Evolutionary conservation across 2,888 invertebrate genomes (phyloP).

Genomic region (Tenthredo livida): DNA sequence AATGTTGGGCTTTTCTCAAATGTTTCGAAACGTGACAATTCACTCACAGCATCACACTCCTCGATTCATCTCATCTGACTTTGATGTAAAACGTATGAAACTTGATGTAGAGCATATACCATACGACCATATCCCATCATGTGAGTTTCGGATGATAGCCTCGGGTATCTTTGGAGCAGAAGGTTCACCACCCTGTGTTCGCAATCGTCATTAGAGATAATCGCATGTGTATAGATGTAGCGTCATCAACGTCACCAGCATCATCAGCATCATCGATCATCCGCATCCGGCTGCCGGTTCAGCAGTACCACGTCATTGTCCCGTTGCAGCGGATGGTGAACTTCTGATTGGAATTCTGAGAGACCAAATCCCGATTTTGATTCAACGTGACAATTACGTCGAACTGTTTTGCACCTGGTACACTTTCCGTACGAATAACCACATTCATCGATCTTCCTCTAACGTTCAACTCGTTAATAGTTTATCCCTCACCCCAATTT

Average conservation of each 20-base stretch:
- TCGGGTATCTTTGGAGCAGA: neutral
- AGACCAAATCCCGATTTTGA: conserved; percentile 26
- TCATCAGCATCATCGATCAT: conserved; percentile 45
- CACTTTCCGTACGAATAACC: neutral
- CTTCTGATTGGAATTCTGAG: conserved; percentile 47
- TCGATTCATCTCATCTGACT: too few relatives aligned
- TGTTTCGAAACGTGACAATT: too few relatives aligned
- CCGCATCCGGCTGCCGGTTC: neutral
- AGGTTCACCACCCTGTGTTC: neutral
- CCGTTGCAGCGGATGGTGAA: conserved; percentile 31
- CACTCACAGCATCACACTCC: too few relatives aligned
- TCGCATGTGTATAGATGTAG: neutral
- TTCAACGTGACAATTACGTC: conserved; percentile 46
- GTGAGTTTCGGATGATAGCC: neutral
- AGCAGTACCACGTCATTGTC: neutral
- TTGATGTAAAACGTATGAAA: neutral
- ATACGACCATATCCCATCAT: neutral
- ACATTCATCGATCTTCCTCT: conserved; percentile 20
- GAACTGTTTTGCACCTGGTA: conserved; percentile 37
- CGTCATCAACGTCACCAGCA: conserved; percentile 31
- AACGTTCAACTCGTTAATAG: neutral
- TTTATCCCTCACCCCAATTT: conserved; percentile 8
- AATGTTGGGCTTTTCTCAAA: too few relatives aligned
- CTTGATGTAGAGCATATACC: neutral
- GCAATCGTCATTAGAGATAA: conserved; percentile 39